phyloP scores from a whole-genome alignment of 2,113 vertebrate species.

The Mesoclemmys tuberculata region DNA sequence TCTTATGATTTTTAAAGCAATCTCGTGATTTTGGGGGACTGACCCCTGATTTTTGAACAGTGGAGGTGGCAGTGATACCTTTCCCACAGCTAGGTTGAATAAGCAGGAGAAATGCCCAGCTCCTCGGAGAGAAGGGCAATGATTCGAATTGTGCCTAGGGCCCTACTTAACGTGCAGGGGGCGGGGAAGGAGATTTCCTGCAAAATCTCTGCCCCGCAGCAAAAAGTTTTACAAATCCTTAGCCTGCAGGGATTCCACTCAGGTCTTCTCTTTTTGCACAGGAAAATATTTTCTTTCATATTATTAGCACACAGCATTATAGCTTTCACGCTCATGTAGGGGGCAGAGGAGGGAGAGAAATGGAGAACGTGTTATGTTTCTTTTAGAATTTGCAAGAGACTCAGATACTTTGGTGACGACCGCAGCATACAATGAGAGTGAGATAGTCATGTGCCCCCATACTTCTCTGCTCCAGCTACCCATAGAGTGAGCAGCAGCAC shows the following conservation, averaged over 20 bases:
- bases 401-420: neutral
- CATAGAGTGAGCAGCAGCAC: neutral
- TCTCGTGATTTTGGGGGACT: neutral
- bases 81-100: neutral
- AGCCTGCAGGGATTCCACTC: too few species aligned
- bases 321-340: neutral
- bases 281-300: too few species aligned
- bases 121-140: neutral
- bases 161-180: too few species aligned
- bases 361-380: too few species aligned
- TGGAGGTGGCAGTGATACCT: neutral
- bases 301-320: neutral
- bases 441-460: neutral
- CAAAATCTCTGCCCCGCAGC: too few species aligned
- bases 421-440: neutral
- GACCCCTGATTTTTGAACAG: neutral
- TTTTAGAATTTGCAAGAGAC: neutral
- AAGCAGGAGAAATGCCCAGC: neutral
- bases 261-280: too few species aligned
- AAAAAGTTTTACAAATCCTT: too few species aligned
- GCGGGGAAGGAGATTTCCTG: too few species aligned
- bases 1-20: neutral
- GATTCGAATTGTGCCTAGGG: too few species aligned
- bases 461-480: neutral
- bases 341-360: neutral